Evolutionary conservation across 2,797 vertebrate genomes (phyloP).

Genomic region (Avahi laniger): DNA sequence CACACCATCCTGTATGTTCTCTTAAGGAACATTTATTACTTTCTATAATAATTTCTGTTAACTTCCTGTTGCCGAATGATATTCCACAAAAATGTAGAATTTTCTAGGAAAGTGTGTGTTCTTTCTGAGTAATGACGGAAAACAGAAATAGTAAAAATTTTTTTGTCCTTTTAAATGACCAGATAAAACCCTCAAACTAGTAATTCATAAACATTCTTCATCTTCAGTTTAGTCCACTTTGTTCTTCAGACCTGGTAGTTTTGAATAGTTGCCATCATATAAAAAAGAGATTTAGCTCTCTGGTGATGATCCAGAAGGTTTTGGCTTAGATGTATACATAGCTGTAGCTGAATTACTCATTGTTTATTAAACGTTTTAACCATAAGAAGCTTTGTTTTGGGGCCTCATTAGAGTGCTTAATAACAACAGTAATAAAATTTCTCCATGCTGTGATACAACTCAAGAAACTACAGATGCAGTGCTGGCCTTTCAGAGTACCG

Average conservation of each 20-base stretch:
- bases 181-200: conserved; percentile 31
- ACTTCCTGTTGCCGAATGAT: not conserved
- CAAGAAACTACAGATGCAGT: not conserved
- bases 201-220: conserved; percentile 27
- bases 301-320: not conserved
- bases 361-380: conserved; percentile 28
- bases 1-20: not conserved
- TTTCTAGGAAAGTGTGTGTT: conserved; percentile 39
- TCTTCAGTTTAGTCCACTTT: not conserved
- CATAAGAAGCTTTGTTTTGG: not conserved
- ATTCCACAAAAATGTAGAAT: not conserved
- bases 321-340: conserved; percentile 20
- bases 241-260: conserved; percentile 5
- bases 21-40: conserved; percentile 34
- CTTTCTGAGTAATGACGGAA: not conserved
- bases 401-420: not conserved
- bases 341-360: not conserved
- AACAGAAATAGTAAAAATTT: conserved; percentile 17
- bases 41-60: not conserved
- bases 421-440: not conserved
- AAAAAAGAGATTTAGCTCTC: conserved; percentile 19
- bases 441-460: not conserved
- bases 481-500: not conserved
- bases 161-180: conserved; percentile 45
- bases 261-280: conserved; percentile 36